These are phyloP conservation scores for Steinernema hermaphroditum DNA, from an alignment of 2,888 invertebrate species.

Conservation along the genomic window DNA sequence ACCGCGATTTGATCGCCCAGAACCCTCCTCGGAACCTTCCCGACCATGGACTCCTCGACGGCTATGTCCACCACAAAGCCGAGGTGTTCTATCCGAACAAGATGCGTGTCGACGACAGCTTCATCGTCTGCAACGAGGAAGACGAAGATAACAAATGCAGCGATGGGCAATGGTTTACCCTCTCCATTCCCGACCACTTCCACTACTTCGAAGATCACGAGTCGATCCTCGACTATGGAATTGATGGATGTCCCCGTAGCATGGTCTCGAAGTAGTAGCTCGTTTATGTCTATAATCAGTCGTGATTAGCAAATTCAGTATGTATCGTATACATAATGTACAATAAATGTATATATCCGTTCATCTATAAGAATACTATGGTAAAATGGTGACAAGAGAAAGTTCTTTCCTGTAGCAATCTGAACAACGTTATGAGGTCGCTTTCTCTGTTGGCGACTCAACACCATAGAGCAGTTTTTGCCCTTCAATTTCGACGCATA, in stretches of 20 bases:
- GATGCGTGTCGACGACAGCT: constrained; percentile 32
- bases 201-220: constrained; percentile 43
- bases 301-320: no score
- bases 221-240: constrained; percentile 2
- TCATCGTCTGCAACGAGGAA: constrained; percentile 45
- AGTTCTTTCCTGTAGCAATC: no score
- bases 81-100: constrained; percentile 39
- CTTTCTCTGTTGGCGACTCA: no score
- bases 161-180: constrained; percentile 44
- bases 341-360: no score
- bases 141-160: constrained; percentile 40
- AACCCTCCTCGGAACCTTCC: constrained; percentile 48
- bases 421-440: no score
- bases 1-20: constrained; percentile 53
- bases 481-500: no score
- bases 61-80: constrained; percentile 48
- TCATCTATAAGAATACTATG: no score
- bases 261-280: no score
- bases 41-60: constrained; percentile 31
- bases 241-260: background rate
- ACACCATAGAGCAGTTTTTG: no score
- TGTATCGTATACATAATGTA: no score
- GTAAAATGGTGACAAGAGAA: no score
- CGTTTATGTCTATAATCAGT: no score
- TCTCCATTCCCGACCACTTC: constrained; percentile 51